Evolutionary conservation across 2,888 invertebrate species (phyloP).

Genomic region (Trissolcus japonicus): DNA sequence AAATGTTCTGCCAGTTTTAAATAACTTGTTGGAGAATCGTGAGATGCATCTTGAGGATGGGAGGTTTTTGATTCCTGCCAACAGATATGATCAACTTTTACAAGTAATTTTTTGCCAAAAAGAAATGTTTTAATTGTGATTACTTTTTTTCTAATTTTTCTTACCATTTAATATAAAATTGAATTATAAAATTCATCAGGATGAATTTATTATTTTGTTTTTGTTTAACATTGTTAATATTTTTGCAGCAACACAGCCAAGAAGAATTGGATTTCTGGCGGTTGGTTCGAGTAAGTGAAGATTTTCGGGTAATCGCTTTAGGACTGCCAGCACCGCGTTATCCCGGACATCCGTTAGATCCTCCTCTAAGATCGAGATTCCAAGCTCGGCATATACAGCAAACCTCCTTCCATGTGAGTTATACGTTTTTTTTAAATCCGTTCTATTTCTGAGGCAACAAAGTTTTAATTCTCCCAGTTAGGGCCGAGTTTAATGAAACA

Average conservation of each 20-base stretch:
- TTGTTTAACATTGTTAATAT: neutral
- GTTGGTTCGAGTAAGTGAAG: conserved; percentile 92
- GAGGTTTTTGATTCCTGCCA: conserved; percentile 91
- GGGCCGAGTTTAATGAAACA: too few species aligned
- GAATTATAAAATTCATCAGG: neutral
- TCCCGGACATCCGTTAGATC: conserved; percentile 95
- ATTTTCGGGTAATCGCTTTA: conserved; percentile 95
- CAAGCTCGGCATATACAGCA: conserved; percentile 91
- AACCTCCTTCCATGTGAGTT: conserved; percentile 81
- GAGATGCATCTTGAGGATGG: conserved; percentile 99
- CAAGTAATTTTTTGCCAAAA: conserved; percentile 78
- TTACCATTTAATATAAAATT: too few species aligned
- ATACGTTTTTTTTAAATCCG: too few species aligned
- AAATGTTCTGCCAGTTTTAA: conserved; percentile 96
- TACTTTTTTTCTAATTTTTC: neutral
- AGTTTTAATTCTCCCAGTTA: too few species aligned
- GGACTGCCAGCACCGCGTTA: conserved; percentile 93
- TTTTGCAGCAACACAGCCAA: conserved; percentile 84
- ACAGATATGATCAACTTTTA: conserved; percentile 91
- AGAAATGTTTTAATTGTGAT: neutral
- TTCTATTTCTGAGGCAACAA: too few species aligned
- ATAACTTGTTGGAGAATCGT: conserved; percentile 96
- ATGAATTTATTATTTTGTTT: too few species aligned
- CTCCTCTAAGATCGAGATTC: conserved; percentile 95
- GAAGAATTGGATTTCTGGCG: conserved; percentile 90